These are phyloP conservation scores for Phania funesta DNA, from an alignment of 2,888 invertebrate species.

Conservation along the genomic window DNA sequence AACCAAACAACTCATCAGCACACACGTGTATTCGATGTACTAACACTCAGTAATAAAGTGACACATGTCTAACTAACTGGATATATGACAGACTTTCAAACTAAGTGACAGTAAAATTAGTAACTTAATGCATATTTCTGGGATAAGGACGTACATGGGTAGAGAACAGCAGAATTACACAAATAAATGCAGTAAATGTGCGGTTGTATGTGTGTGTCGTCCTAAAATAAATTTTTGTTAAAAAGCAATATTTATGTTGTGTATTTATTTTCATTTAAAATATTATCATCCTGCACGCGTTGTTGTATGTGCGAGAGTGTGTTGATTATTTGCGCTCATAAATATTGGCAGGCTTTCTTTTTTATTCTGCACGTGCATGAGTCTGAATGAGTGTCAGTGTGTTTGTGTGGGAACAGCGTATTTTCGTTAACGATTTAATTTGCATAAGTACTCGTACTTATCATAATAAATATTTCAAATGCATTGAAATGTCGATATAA, in stretches of 20 bases:
- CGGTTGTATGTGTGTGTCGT: neutral
- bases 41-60: neutral
- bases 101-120: neutral
- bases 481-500: conserved; percentile 50
- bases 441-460: conserved; percentile 53
- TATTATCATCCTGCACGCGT: neutral
- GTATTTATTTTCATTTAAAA: neutral
- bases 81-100: neutral
- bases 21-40: neutral
- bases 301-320: neutral
- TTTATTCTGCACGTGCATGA: neutral
- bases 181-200: neutral
- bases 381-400: neutral
- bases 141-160: neutral
- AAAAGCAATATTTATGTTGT: conserved; percentile 7
- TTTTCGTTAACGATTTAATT: conserved; percentile 51
- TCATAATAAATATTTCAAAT: conserved; percentile 30
- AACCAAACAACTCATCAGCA: neutral
- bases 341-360: conserved; percentile 2
- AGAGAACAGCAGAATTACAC: neutral
- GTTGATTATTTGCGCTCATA: neutral
- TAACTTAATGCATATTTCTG: conserved; percentile 5
- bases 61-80: neutral
- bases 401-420: neutral
- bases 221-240: conserved; percentile 4